Evolutionary conservation across 2,113 vertebrate genomes (phyloP).

Genomic region (Hippocampus guttulatus): DNA sequence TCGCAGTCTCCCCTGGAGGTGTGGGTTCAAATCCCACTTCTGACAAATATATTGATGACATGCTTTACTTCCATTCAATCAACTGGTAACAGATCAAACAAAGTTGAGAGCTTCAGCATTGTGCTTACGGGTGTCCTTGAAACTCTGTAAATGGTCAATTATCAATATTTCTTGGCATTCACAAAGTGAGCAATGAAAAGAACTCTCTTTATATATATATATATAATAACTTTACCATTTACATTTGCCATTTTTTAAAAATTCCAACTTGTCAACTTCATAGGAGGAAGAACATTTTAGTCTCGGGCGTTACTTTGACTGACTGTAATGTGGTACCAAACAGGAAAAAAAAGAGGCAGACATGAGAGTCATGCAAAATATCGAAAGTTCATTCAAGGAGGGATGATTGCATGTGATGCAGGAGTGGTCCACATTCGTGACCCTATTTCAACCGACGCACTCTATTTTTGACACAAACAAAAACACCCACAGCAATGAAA

Average conservation of each 20-base stretch:
- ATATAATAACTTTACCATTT: no score
- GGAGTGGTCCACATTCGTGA: conserved; percentile 28
- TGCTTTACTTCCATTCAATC: neutral
- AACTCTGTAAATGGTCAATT: no score
- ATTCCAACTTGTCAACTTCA: neutral
- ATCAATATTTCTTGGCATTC: no score
- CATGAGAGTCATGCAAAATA: neutral
- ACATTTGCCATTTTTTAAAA: no score
- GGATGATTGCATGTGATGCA: neutral
- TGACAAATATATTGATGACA: neutral
- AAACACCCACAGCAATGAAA: neutral
- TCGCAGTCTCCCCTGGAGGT: conserved; percentile 52
- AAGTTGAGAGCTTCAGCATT: no score
- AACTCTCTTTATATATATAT: no score
- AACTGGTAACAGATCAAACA: no score
- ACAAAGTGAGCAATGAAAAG: no score
- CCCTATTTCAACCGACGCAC: conserved; percentile 26
- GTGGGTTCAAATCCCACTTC: conserved; percentile 34
- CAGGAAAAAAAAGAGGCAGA: neutral
- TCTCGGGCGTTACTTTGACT: neutral
- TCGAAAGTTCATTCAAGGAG: neutral
- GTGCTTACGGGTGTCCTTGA: no score
- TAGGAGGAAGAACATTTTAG: neutral
- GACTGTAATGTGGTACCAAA: neutral
- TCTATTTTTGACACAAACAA: conserved; percentile 23